Conservation (phyloP, 2,888 invertebrate genomes). For the Sphaeridia pumilis region DNA sequence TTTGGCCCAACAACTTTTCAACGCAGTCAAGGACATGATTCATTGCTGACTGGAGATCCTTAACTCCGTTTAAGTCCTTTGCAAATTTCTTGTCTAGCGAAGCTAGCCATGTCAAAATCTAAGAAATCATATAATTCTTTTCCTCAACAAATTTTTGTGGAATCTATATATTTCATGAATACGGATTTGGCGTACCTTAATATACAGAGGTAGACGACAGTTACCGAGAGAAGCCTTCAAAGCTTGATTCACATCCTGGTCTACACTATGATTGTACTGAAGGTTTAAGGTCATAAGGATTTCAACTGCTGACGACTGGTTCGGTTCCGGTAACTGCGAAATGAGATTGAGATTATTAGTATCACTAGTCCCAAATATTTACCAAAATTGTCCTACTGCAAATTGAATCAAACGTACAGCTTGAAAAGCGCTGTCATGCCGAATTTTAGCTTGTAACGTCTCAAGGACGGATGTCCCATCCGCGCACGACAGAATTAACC, state of each 20-base stretch:
- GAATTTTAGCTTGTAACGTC: conserved; percentile 38
- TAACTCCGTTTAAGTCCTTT: conserved; percentile 47
- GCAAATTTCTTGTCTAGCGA: conserved; percentile 50
- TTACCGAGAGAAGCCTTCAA: conserved; percentile 50
- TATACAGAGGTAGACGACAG: conserved; percentile 56
- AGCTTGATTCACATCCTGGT: conserved; percentile 49
- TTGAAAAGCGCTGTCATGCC: conserved; percentile 32
- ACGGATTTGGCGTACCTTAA: conserved; percentile 47
- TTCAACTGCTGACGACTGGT: conserved; percentile 45
- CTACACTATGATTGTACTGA: conserved; percentile 51
- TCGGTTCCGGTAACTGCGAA: conserved; percentile 45
- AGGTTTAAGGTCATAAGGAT: conserved; percentile 47
- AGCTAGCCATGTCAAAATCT: conserved; percentile 52
- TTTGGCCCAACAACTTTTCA: conserved; percentile 54
- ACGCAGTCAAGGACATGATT: conserved; percentile 55
- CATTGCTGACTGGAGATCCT: conserved; percentile 52
- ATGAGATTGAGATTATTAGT: background rate
- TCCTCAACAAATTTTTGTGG: background rate
- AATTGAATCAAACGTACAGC: conserved; percentile 21
- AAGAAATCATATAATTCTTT: background rate
- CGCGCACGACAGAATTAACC: conserved; percentile 60
- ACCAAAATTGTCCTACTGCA: background rate
- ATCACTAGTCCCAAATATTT: background rate
- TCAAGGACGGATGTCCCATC: conserved; percentile 46
- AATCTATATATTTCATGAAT: background rate